phyloP scores from a whole-genome alignment of 1,140 invertebrate genomes.

The Bombus confusus region DNA sequence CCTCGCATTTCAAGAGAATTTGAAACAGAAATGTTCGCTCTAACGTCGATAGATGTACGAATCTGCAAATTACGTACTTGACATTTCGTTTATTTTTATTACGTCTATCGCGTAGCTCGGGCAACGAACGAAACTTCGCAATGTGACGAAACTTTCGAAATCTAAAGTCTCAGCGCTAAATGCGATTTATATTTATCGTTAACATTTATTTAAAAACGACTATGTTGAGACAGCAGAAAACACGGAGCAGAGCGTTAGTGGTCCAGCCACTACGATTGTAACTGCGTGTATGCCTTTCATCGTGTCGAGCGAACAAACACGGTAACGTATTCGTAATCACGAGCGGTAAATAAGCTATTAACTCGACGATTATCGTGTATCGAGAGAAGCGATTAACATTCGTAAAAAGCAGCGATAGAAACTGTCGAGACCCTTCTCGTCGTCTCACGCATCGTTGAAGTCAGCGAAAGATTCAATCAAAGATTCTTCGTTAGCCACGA shows the following conservation, averaged over 20 bases:
- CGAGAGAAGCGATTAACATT: not conserved
- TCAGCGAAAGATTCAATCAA: not conserved
- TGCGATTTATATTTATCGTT: not conserved
- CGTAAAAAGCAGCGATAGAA: not conserved
- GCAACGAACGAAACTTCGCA: not conserved
- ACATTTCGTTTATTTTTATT: not conserved
- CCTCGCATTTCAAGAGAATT: not conserved
- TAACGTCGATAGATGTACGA: not conserved
- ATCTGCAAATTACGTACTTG: not conserved
- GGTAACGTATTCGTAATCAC: not conserved
- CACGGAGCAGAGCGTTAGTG: not conserved
- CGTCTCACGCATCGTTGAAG: not conserved
- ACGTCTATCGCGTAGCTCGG: not conserved
- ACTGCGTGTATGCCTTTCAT: not conserved
- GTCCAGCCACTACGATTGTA: slow-evolving; percentile 29
- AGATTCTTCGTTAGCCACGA: not conserved
- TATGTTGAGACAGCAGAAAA: not conserved
- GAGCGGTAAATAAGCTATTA: not conserved
- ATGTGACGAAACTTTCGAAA: not conserved
- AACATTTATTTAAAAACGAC: not conserved
- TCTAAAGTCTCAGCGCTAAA: not conserved
- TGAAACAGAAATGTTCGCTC: not conserved
- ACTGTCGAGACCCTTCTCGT: not conserved
- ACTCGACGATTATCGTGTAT: not conserved
- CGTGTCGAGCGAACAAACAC: not conserved